phyloP scores from a whole-genome alignment of 1,140 invertebrate genomes.

The Drosophila biarmipes region DNA sequence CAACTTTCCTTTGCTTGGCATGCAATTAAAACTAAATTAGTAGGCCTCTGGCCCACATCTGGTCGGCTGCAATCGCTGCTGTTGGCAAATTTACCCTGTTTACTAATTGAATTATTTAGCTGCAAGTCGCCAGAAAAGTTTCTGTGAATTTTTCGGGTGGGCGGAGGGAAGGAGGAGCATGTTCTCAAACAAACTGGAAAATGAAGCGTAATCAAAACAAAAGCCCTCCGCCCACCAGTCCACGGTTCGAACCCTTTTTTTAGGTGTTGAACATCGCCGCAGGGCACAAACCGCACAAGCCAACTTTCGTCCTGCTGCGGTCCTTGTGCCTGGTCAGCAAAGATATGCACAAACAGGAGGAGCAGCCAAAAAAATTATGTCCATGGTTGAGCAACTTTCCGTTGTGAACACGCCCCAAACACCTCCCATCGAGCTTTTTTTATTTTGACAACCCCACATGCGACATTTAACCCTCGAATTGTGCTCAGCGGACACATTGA shows the following conservation, averaged over 20 bases:
- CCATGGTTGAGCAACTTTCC: slow-evolving; percentile 70
- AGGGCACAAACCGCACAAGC: slow-evolving; percentile 62
- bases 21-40: slow-evolving; percentile 83
- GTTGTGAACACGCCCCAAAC: slow-evolving; percentile 44
- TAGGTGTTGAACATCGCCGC: slow-evolving; percentile 80
- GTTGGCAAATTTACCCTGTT: slow-evolving; percentile 49
- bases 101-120: slow-evolving; percentile 78
- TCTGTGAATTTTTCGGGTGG: background rate
- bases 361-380: slow-evolving; percentile 27
- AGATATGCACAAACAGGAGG: slow-evolving; percentile 72
- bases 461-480: slow-evolving; percentile 79
- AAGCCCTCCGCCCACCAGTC: background rate
- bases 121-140: slow-evolving; percentile 58
- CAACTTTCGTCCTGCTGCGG: slow-evolving; percentile 53
- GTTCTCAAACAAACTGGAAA: slow-evolving; percentile 38
- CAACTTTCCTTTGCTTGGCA: slow-evolving; percentile 50
- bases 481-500: slow-evolving; percentile 68
- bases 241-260: slow-evolving; percentile 46
- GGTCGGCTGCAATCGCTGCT: slow-evolving; percentile 29
- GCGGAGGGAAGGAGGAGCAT: background rate
- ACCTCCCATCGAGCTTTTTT: background rate
- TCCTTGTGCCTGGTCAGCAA: slow-evolving; percentile 66
- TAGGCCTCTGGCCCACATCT: slow-evolving; percentile 69
- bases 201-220: slow-evolving; percentile 58
- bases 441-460: slow-evolving; percentile 51